Conservation (phyloP, 2,113 vertebrate species). For the Antechinus flavipes region DNA sequence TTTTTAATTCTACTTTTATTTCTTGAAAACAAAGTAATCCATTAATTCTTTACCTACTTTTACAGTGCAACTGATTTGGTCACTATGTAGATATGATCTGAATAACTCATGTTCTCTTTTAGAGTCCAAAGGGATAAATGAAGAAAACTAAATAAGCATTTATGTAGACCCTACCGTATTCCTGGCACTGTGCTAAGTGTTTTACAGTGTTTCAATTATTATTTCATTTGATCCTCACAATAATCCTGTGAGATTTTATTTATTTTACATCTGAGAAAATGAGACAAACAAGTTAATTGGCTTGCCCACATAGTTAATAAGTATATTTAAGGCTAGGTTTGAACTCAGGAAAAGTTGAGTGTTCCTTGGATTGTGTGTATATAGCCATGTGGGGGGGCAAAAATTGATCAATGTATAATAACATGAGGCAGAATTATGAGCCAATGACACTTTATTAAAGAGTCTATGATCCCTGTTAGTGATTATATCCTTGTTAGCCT, state of each 20-base stretch:
- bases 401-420: too few species aligned
- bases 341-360: neutral
- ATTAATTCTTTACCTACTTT: neutral
- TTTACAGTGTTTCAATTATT: neutral
- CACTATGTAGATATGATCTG: neutral
- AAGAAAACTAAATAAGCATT: neutral
- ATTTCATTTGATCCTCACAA: neutral
- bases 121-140: neutral
- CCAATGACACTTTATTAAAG: too few species aligned
- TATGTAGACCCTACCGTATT: neutral
- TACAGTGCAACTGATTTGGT: neutral
- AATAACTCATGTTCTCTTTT: neutral
- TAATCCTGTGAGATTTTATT: neutral
- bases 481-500: too few species aligned
- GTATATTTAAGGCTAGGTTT: neutral
- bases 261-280: neutral
- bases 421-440: too few species aligned
- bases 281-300: neutral
- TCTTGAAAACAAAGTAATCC: neutral
- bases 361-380: too few species aligned
- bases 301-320: neutral
- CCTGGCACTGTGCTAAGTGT: neutral
- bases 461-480: too few species aligned
- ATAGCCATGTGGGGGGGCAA: too few species aligned
- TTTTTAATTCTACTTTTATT: conserved; percentile 6